Conservation (phyloP, 2,113 vertebrate genomes). For the Chaenogobius annularis region DNA sequence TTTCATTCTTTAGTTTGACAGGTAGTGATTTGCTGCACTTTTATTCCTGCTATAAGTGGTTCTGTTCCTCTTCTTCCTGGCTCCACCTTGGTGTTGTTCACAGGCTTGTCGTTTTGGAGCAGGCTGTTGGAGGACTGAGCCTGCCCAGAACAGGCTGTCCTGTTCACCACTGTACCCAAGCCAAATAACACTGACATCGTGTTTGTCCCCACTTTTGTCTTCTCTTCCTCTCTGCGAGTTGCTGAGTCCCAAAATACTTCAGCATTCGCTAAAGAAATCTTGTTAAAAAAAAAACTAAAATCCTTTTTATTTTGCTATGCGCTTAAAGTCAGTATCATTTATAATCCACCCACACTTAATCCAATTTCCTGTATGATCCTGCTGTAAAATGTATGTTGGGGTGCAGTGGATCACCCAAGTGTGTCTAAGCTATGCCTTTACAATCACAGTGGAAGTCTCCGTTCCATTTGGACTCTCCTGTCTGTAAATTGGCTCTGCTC, state of each 20-base stretch:
- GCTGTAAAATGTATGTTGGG: constrained; percentile 54
- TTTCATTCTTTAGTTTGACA: constrained; percentile 6
- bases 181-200: constrained; percentile 26
- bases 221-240: constrained; percentile 2
- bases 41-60: constrained; percentile 9
- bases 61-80: constrained; percentile 21
- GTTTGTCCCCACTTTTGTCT: neutral
- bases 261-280: constrained; percentile 36
- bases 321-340: constrained; percentile 58
- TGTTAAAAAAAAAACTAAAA: constrained; percentile 49
- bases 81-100: constrained; percentile 16
- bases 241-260: constrained; percentile 19
- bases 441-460: constrained; percentile 27
- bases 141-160: constrained; percentile 28
- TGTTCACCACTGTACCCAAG: constrained; percentile 22
- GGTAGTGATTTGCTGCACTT: constrained; percentile 3
- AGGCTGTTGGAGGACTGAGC: constrained; percentile 11
- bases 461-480: constrained; percentile 41
- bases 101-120: constrained; percentile 8
- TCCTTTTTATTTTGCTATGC: constrained; percentile 55
- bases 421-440: constrained; percentile 50
- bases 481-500: constrained; percentile 39
- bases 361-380: constrained; percentile 58
- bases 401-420: constrained; percentile 52
- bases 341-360: constrained; percentile 65